These are phyloP conservation scores for Sipha flava DNA, from an alignment of 1,140 invertebrate species.

Conservation along the genomic window DNA sequence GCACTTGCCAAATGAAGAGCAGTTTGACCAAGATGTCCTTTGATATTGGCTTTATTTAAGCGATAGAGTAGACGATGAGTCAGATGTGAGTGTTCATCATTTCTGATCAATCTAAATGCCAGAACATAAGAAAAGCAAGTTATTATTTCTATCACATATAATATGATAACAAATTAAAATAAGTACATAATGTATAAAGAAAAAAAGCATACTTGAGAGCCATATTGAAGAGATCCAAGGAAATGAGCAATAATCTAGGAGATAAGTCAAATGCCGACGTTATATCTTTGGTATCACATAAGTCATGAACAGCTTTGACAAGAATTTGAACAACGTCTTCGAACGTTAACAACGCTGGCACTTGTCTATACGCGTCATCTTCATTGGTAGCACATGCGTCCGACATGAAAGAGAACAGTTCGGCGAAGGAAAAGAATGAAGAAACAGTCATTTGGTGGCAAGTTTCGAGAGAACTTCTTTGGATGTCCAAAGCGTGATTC, in stretches of 20 bases:
- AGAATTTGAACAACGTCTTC: conserved; percentile 47
- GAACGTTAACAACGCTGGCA: conserved; percentile 40
- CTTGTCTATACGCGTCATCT: conserved; percentile 36
- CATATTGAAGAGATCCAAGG: conserved; percentile 26
- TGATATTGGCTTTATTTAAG: conserved; percentile 38
- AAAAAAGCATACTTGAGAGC: not conserved
- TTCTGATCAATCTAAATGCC: conserved; percentile 38
- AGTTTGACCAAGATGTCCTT: conserved; percentile 59
- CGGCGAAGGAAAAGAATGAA: conserved; percentile 84
- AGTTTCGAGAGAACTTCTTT: conserved; percentile 85
- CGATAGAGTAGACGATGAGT: conserved; percentile 39
- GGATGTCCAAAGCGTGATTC: conserved; percentile 96
- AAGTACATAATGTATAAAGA: not conserved
- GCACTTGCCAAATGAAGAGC: conserved; percentile 75
- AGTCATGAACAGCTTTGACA: conserved; percentile 40
- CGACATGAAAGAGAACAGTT: conserved; percentile 91
- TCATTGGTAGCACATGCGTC: conserved; percentile 50
- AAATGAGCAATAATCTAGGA: conserved; percentile 30
- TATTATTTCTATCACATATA: too few relatives aligned
- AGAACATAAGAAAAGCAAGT: not conserved
- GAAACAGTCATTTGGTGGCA: conserved; percentile 90
- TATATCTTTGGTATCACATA: conserved; percentile 33
- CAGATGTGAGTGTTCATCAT: conserved; percentile 42
- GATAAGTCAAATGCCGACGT: conserved; percentile 18
- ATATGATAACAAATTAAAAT: too few relatives aligned